phyloP scores from a whole-genome alignment of 1,140 invertebrate genomes.

The Aphis gossypii region DNA sequence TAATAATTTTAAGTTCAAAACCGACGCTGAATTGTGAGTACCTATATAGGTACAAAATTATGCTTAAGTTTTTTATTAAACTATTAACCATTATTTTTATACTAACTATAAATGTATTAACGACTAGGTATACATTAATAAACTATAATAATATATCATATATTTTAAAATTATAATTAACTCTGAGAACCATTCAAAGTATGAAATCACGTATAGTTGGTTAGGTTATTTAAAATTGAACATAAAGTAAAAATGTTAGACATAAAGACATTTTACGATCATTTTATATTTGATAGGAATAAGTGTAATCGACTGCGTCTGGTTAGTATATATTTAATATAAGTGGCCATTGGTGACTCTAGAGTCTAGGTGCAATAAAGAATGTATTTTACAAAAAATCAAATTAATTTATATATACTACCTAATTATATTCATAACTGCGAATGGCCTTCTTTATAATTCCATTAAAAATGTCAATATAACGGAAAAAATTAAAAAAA shows the following conservation, averaged over 20 bases:
- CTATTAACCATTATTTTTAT: neutral
- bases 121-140: neutral
- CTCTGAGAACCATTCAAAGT: neutral
- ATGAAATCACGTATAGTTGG: neutral
- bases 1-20: neutral
- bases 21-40: neutral
- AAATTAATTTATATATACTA: neutral
- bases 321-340: neutral
- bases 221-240: neutral
- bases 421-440: neutral
- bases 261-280: neutral
- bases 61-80: neutral
- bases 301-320: neutral
- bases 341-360: neutral
- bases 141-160: neutral
- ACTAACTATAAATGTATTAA: neutral
- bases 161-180: slow-evolving; percentile 21
- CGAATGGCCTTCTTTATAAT: neutral
- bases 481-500: neutral
- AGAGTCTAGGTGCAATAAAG: neutral
- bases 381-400: neutral
- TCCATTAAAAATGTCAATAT: slow-evolving; percentile 6
- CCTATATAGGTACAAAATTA: neutral
- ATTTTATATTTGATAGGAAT: neutral
- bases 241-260: neutral